Base-by-base conservation (phyloP, 2,888 invertebrate species). In the Panorpa germanica region DNA sequence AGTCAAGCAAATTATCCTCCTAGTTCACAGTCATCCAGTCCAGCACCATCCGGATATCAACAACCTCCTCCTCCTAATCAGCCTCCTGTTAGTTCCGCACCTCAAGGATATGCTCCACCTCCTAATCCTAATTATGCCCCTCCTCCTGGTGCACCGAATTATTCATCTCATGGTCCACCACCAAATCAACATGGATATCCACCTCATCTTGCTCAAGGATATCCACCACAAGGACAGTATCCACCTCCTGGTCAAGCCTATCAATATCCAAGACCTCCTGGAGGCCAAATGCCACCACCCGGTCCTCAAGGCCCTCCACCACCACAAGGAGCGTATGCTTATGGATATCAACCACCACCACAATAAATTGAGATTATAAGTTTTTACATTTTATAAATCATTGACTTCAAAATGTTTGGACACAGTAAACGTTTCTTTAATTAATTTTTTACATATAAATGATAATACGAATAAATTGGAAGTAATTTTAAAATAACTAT, bases 291-390 rank as follows among this genome's bases (percentile, higher is more conserved):
- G 45, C 62, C 61, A 21, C 62, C 62, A 4, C 63, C 65, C 4
- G 66, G 69, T 4, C 75, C 73, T 3, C 75, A 75, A 37, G 73
- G 71, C 4, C 28, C 24, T 9, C 72, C 70, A 13, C 75, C 68
- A 5, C 67, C 77, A 5, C 73, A 77, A 38, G 71, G 72, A 34
- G 67, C 69, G 35, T 82, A 82, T 47, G 70, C 77, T 21, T 81
- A 80, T 47, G 70, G 76, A 29, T 80, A 78, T 47, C 80, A 81
- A 43, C 81, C 81, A 36, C 76, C 78, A 18, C 53, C 52, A 40
- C n/a, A n/a, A n/a, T n/a, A n/a, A n/a, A n/a, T n/a, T n/a, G n/a
- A n/a, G n/a, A n/a, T n/a, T n/a, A n/a, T n/a, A n/a, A n/a, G n/a
- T n/a, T n/a, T n/a, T n/a, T n/a, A n/a, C n/a, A n/a, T n/a, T n/a